Evolutionary conservation across 1,140 invertebrate species (phyloP).

Genomic region (Dendroctonus valens): DNA sequence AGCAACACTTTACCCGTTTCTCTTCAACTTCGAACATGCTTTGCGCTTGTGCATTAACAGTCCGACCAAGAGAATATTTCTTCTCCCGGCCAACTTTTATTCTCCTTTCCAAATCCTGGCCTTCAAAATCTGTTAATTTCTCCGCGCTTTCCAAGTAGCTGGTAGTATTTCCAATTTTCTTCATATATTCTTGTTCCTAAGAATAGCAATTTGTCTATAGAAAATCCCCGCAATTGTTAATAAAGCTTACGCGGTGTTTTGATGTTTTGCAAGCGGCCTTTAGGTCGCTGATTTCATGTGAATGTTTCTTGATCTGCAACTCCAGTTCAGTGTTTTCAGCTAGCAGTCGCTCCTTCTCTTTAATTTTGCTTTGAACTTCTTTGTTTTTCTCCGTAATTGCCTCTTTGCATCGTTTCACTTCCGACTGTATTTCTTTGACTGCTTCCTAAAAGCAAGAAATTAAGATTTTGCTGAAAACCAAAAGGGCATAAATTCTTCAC

Average conservation of each 20-base stretch:
- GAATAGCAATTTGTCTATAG: background rate
- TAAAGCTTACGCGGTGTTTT: constrained; percentile 47
- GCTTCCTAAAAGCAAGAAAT: constrained; percentile 28
- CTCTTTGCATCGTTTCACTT: constrained; percentile 75
- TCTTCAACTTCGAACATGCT: constrained; percentile 82
- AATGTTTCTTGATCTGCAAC: constrained; percentile 76
- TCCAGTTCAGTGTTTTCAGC: constrained; percentile 66
- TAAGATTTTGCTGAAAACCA: no score
- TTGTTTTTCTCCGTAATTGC: constrained; percentile 71
- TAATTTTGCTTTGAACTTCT: constrained; percentile 65
- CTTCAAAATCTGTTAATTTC: constrained; percentile 38
- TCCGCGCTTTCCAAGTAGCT: constrained; percentile 40
- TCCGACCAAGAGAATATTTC: constrained; percentile 72
- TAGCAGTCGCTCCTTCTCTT: constrained; percentile 67
- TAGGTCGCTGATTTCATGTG: constrained; percentile 67
- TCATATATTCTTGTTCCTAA: constrained; percentile 40
- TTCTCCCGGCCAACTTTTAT: constrained; percentile 62
- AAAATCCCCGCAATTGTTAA: background rate
- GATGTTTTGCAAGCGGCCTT: constrained; percentile 53
- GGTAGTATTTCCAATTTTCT: constrained; percentile 37
- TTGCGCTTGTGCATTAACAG: constrained; percentile 83
- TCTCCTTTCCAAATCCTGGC: constrained; percentile 56
- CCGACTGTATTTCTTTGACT: constrained; percentile 58
- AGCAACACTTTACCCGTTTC: constrained; percentile 62
- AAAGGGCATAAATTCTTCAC: constrained; percentile 13